Conservation (phyloP, 2,888 invertebrate species). For the Volucella zonaria region DNA sequence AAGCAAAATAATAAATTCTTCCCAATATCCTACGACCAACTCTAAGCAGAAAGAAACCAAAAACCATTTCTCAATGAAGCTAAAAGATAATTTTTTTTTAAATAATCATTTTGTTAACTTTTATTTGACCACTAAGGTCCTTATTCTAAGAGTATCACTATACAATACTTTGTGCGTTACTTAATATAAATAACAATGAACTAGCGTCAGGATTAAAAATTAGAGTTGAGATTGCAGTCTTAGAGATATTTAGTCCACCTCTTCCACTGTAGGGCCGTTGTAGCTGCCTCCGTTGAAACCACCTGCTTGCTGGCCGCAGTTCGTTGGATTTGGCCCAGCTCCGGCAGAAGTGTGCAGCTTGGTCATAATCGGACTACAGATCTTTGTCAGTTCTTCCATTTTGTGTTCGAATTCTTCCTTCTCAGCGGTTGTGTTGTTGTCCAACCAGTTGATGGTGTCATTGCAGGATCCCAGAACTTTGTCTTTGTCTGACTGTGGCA, state of each 20-base stretch:
- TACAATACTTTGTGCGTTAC: too few relatives aligned
- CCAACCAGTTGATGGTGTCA: conserved; percentile 88
- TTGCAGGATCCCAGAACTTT: conserved; percentile 86
- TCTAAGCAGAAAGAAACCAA: too few relatives aligned
- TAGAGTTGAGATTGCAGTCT: conserved; percentile 1
- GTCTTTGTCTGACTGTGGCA: conserved; percentile 88
- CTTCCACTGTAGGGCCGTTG: conserved; percentile 80
- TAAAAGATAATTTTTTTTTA: conserved; percentile 83
- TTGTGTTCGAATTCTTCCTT: conserved; percentile 88
- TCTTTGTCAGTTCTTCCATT: conserved; percentile 79
- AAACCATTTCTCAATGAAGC: conserved; percentile 86
- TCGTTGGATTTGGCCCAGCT: conserved; percentile 40
- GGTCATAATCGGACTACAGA: conserved; percentile 84
- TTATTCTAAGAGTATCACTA: not conserved
- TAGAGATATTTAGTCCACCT: conserved; percentile 83
- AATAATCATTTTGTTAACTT: not conserved
- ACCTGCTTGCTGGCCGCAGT: conserved; percentile 84
- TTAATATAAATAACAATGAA: too few relatives aligned
- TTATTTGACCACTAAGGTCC: not conserved
- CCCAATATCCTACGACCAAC: too few relatives aligned
- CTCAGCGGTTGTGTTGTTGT: conserved; percentile 89
- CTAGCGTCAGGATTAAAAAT: too few relatives aligned
- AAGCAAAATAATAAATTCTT: too few relatives aligned
- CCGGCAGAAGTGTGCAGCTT: conserved; percentile 77
- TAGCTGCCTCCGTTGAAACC: conserved; percentile 84